Percentiles rank a stretch among this genome's conserved stretches.
Conservation (phyloP, 1,140 invertebrate genomes). For the Saccostrea cuccullata region DNA sequence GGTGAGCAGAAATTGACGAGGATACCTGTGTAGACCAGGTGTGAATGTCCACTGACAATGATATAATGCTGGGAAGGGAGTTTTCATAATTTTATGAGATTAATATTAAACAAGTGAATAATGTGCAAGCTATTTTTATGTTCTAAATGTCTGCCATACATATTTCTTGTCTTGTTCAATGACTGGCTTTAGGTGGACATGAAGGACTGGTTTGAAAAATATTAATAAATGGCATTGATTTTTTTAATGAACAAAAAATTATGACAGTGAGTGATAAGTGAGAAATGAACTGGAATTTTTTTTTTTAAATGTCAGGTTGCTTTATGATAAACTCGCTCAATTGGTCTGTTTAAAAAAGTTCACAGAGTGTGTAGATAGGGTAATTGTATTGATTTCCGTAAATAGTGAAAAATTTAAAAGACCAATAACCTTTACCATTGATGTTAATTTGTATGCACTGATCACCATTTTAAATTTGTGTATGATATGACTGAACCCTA, state of each 20-base stretch:
- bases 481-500: no score
- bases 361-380: background rate
- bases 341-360: background rate
- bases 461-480: no score
- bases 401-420: no score
- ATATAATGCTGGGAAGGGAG: background rate
- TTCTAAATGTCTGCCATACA: background rate
- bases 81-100: background rate
- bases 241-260: background rate
- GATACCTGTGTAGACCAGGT: constrained; percentile 8
- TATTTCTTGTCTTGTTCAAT: background rate
- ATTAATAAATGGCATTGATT: background rate
- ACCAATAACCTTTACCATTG: no score
- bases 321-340: background rate
- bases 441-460: no score
- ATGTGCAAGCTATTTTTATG: background rate
- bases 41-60: background rate
- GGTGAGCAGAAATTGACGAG: background rate
- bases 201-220: no score
- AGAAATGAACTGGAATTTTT: background rate
- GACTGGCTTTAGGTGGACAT: no score
- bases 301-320: background rate
- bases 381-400: no score
- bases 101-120: background rate
- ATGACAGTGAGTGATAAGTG: background rate